A percentile compares a stretch with the other conserved stretches of the same genome.
phyloP scores from a whole-genome alignment of 2,888 invertebrate species.

The Pegoplata infirma region DNA sequence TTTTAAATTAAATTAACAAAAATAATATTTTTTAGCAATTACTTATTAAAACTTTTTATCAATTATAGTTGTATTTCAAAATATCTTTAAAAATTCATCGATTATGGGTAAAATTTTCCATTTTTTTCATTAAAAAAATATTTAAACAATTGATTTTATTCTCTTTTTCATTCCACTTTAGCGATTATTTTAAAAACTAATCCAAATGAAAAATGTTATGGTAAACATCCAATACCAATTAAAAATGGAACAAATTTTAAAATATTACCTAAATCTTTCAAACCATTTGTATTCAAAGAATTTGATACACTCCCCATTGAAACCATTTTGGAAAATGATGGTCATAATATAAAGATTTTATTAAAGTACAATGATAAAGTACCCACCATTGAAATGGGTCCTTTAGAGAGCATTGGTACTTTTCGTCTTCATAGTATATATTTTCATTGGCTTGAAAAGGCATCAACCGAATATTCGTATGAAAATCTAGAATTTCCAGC shows the following conservation, averaged over 20 bases:
- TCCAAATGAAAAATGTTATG: background rate
- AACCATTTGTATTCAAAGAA: background rate
- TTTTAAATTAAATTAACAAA: background rate
- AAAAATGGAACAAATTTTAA: background rate
- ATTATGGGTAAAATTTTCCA: background rate
- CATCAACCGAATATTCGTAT: background rate
- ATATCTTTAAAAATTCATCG: background rate
- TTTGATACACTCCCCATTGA: conserved; percentile 5
- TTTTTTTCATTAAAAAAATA: background rate
- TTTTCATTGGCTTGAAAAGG: conserved; percentile 19
- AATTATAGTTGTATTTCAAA: background rate
- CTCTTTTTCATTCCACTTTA: too few species aligned
- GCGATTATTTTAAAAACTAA: background rate
- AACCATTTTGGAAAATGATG: conserved; percentile 6
- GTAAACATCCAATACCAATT: conserved; percentile 19
- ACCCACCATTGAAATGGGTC: conserved; percentile 9
- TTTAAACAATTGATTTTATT: background rate
- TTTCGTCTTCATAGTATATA: conserved; percentile 25
- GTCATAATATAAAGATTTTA: background rate
- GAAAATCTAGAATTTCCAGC: background rate
- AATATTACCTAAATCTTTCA: background rate
- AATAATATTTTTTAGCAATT: too few species aligned
- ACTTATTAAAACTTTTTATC: background rate
- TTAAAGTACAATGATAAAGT: background rate
- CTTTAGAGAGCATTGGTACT: background rate